A percentile compares a stretch with the other conserved stretches of the same genome.
Evolutionary conservation across 2,888 invertebrate species (phyloP).

Genomic region (Malachius bipustulatus): DNA sequence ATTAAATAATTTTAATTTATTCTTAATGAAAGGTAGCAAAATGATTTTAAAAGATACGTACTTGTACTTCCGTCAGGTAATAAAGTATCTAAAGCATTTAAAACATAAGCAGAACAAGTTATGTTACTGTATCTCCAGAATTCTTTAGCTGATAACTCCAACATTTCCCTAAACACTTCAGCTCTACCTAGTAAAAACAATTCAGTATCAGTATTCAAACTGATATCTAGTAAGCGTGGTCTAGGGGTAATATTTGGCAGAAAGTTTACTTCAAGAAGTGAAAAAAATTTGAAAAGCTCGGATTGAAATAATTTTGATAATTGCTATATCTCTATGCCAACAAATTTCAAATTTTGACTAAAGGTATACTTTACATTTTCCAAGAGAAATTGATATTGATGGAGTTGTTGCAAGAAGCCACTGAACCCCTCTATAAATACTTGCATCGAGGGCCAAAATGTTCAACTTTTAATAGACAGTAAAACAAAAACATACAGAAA

Average conservation of each 20-base stretch:
- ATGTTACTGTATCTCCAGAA: slow-evolving; percentile 99
- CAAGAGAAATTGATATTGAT: not conserved
- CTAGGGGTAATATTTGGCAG: too few species aligned
- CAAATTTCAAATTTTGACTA: too few species aligned
- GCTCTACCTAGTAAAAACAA: slow-evolving; percentile 51
- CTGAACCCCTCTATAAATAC: too few species aligned
- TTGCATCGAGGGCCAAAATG: too few species aligned
- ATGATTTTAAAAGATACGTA: slow-evolving; percentile 39
- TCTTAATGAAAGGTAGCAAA: slow-evolving; percentile 5
- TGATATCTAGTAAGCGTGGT: too few species aligned
- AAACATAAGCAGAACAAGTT: slow-evolving; percentile 93
- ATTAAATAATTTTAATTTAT: slow-evolving; percentile 28
- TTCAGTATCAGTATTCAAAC: too few species aligned
- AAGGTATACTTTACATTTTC: not conserved
- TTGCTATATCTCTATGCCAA: too few species aligned
- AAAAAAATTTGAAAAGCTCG: too few species aligned
- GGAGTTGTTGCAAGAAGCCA: not conserved
- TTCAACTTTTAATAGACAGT: too few species aligned
- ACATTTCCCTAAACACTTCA: slow-evolving; percentile 94
- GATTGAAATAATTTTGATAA: not conserved
- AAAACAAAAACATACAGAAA: too few species aligned
- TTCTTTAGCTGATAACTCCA: slow-evolving; percentile 87
- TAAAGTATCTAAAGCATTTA: slow-evolving; percentile 92
- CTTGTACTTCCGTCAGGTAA: slow-evolving; percentile 91
- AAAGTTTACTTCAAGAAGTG: too few species aligned